phyloP scores from a whole-genome alignment of 2,797 vertebrate genomes.

The Acipenser transmontanus region DNA sequence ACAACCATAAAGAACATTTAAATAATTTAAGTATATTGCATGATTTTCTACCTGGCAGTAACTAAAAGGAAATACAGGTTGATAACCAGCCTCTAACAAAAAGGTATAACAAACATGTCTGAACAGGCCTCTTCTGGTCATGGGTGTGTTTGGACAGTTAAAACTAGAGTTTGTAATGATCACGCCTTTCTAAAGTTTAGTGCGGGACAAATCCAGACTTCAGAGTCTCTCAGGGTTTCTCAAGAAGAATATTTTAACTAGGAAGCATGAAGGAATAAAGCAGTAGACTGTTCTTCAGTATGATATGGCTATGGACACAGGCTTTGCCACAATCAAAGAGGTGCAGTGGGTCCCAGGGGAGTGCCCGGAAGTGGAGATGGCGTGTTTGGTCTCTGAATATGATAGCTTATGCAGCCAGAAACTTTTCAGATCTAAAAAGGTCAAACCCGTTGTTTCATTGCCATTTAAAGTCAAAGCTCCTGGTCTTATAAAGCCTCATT shows the following conservation, averaged over 20 bases:
- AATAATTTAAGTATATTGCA: not conserved
- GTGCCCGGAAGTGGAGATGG: constrained; percentile 39
- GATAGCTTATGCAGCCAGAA: constrained; percentile 43
- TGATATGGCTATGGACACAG: constrained; percentile 42
- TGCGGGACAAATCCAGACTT: not conserved
- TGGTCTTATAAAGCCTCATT: constrained; percentile 32
- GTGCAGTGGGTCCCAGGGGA: constrained; percentile 50
- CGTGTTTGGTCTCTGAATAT: constrained; percentile 19
- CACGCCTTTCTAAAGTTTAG: not conserved
- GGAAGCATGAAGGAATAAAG: not conserved
- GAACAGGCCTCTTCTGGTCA: not conserved
- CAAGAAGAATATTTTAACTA: not conserved
- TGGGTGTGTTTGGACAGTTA: not conserved
- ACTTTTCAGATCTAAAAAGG: constrained; percentile 46
- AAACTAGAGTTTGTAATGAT: not conserved
- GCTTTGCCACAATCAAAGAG: constrained; percentile 41
- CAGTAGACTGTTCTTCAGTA: not conserved
- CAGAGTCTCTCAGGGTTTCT: constrained; percentile 2
- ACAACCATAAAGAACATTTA: too few species aligned
- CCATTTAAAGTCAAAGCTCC: constrained; percentile 15
- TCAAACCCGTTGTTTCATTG: constrained; percentile 22
- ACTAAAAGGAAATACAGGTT: not conserved
- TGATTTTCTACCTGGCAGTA: not conserved
- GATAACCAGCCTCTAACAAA: not conserved
- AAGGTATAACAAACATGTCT: not conserved